Evolutionary conservation across 92 coral and sea anemone species (phyloP).

Genomic region (Actinostola sp.): DNA sequence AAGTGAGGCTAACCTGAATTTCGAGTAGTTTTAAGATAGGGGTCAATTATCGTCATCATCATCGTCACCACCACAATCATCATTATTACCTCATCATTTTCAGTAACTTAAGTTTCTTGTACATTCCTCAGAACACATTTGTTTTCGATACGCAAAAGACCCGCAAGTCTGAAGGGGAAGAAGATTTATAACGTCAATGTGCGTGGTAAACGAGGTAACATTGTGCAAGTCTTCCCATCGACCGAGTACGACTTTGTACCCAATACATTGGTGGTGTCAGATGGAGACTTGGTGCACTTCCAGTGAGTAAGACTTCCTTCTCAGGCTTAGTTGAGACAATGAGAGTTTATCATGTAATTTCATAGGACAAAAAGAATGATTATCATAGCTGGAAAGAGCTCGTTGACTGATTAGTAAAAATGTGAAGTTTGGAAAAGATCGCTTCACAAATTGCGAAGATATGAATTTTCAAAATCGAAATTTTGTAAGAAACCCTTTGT

Average conservation of each 20-base stretch:
- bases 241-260: conserved; percentile 60
- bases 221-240: conserved; percentile 43
- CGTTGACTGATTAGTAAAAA: too few species aligned
- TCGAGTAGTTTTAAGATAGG: too few species aligned
- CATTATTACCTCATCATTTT: background rate
- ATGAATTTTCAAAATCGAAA: too few species aligned
- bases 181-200: conserved; percentile 46
- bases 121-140: background rate
- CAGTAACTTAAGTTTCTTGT: background rate
- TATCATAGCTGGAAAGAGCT: too few species aligned
- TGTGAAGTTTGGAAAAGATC: too few species aligned
- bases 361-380: background rate
- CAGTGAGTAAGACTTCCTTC: conserved; percentile 24
- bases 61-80: background rate
- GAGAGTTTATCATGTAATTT: background rate
- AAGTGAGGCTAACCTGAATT: too few species aligned
- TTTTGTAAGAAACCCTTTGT: too few species aligned
- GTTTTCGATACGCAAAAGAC: conserved; percentile 30
- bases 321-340: background rate
- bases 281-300: conserved; percentile 45
- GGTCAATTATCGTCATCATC: background rate
- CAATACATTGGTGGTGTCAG: conserved; percentile 26
- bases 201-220: conserved; percentile 56
- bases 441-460: too few species aligned
- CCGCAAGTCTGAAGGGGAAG: conserved; percentile 3